Evolutionary conservation across 2,797 vertebrate genomes (phyloP), one percentile per base, ranked within the genome.

Genomic region (Alfaro cultratus): DNA sequence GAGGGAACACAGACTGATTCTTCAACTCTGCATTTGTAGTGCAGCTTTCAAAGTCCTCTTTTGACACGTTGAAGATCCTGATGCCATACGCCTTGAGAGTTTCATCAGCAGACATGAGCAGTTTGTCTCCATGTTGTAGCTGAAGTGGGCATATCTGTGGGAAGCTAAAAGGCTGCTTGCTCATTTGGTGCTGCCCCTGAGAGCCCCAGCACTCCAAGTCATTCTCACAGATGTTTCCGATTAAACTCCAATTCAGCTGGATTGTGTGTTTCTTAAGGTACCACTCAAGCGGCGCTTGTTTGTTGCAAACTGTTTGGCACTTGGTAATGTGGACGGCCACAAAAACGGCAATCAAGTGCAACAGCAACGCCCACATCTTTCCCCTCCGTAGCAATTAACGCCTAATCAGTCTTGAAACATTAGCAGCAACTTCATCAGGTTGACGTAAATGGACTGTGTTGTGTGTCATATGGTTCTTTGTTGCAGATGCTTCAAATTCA

Each of bases 131-230:
- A 7, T 95, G 76, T 7, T 98, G 97, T 88, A 97, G 89, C 79
- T 97, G 93, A 67, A 98, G 89, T 47, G 97, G 96, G 80, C 96
- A 98, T 83, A 97, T 94, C 85, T 97, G 96, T 51, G 96, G 94
- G 62, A 96, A 85, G 73, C 16, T 90, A 71, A 94, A 86, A 67
- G 55, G 23, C 16, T 73, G 76, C 13, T 83, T 86, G 15, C 80
- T 85, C 9, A 51, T 85, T 51, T 87, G 79, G n/a, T 53, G 85
- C 70, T 41, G 75, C 62, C 55, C 86, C 68, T 45, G 82, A 77
- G 87, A 85, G 62, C 84, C 88, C 96, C 95, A 97, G 81, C 96
- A 97, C 67, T 97, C 93, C 0, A 90, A 87, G 29, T 87, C 80
- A 1, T 92, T 89, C 49, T 81, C 84, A 81, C 96, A 98, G 82